These are phyloP conservation scores for Sitobion miscanthi DNA, from an alignment of 1,140 invertebrate genomes.

Conservation along the genomic window DNA sequence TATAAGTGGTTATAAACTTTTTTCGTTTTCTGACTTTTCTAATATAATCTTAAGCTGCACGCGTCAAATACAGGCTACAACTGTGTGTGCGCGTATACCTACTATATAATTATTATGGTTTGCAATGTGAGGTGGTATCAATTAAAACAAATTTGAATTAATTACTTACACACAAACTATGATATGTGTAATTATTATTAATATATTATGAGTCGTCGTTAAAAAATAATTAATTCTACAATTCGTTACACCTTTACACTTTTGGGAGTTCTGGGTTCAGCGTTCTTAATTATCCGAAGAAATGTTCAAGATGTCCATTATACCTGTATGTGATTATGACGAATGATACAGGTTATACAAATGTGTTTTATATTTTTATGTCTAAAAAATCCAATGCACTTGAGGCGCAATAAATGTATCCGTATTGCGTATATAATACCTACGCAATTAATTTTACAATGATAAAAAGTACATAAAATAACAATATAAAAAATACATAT, in stretches of 20 bases:
- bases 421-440: neutral
- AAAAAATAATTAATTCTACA: neutral
- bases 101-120: neutral
- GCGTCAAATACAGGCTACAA: neutral
- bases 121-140: neutral
- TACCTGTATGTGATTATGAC: neutral
- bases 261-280: neutral
- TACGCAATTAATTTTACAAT: neutral
- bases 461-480: neutral
- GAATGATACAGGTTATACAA: neutral
- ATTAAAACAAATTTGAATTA: neutral
- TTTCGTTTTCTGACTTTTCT: neutral
- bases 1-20: neutral
- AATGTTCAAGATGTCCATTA: neutral
- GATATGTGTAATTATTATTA: neutral
- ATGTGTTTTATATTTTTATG: conserved; percentile 11
- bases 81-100: too few species aligned
- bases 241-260: neutral
- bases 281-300: neutral
- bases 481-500: neutral
- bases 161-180: neutral
- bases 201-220: neutral
- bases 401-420: neutral
- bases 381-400: neutral
- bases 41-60: neutral